Conservation (phyloP, 2,113 vertebrate genomes). For the Formicarius rufipectus region DNA sequence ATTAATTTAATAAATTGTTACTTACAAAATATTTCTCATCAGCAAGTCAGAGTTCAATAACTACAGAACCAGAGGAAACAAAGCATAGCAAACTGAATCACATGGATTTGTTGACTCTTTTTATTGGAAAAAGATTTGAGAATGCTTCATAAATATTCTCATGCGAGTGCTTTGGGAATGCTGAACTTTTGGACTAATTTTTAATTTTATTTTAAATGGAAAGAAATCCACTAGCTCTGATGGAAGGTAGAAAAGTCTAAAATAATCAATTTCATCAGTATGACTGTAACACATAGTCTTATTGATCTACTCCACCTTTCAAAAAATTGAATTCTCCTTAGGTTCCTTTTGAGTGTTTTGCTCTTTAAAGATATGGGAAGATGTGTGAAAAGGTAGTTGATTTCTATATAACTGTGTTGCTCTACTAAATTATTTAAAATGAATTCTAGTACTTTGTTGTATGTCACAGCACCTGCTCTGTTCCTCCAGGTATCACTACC, state of each 20-base stretch:
- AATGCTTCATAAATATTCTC: not conserved
- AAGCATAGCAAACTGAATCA: not conserved
- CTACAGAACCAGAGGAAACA: not conserved
- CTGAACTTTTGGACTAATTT: not conserved
- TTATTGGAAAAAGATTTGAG: not conserved
- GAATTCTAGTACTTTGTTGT: not conserved
- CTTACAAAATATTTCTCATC: not conserved
- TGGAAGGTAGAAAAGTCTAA: not conserved
- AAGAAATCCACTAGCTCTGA: not conserved
- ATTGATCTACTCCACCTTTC: not conserved
- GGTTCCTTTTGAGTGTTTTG: not conserved
- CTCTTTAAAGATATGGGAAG: not conserved
- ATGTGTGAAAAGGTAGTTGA: not conserved
- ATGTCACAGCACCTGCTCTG: not conserved
- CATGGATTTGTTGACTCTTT: not conserved
- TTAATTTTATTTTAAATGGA: not conserved
- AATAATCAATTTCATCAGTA: not conserved
- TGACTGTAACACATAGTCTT: not conserved
- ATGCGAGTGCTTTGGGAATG: not conserved
- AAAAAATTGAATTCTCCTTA: not conserved
- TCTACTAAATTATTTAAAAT: slow-evolving; percentile 1
- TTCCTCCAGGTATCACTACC: not conserved
- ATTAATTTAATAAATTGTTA: not conserved
- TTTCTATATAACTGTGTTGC: not conserved
- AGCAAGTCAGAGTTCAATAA: not conserved